phyloP scores from a whole-genome alignment of 2,797 vertebrate species.

The Natrix natrix region DNA sequence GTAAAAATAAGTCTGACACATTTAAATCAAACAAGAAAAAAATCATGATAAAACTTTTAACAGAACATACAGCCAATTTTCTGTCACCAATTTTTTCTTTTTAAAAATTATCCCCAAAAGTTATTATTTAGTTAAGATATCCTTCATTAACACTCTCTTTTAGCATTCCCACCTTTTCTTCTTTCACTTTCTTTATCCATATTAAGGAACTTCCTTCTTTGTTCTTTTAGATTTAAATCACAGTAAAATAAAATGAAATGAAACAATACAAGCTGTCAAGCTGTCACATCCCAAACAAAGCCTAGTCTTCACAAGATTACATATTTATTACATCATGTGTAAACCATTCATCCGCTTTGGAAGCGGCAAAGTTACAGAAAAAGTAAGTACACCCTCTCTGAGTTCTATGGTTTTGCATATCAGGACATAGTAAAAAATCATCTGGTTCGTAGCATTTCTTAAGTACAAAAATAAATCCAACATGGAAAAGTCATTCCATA shows the following conservation, averaged over 20 bases:
- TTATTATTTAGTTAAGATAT: neutral
- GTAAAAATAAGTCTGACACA: neutral
- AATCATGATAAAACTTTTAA: neutral
- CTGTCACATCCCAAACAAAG: conserved; percentile 11
- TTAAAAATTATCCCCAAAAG: neutral
- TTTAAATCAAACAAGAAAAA: neutral
- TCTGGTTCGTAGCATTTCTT: neutral
- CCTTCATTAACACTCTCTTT: neutral
- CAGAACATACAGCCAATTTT: neutral
- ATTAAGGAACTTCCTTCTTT: neutral
- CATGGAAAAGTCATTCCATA: too few species aligned
- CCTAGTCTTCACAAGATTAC: neutral
- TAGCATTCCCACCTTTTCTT: neutral
- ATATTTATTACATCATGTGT: conserved; percentile 27
- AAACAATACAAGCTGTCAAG: conserved; percentile 3
- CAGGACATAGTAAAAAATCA: neutral
- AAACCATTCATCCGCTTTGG: conserved; percentile 18
- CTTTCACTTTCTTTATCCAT: neutral
- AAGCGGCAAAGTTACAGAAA: conserved; percentile 6
- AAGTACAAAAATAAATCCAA: neutral
- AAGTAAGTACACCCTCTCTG: neutral
- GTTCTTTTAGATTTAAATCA: conserved; percentile 5
- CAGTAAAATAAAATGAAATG: conserved; percentile 3
- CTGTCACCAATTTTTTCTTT: neutral
- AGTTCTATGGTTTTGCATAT: neutral